Percentiles rank a stretch among this genome's conserved stretches.
Conservation (phyloP, 1,140 invertebrate genomes). For the Atta colombica region DNA sequence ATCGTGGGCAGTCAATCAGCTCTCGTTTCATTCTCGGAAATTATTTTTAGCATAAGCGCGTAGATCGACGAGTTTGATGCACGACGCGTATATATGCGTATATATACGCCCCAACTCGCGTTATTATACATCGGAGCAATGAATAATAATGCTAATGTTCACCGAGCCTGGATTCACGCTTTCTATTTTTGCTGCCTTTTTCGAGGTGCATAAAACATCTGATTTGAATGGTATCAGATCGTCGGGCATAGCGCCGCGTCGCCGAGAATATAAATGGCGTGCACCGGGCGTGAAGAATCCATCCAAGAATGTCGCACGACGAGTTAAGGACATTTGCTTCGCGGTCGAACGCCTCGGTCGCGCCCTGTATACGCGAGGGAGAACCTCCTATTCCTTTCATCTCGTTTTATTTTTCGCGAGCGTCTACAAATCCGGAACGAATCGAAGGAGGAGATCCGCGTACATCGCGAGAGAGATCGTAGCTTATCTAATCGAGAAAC, state of each 20-base stretch:
- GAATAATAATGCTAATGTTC: conserved; percentile 66
- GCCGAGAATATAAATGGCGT: conserved; percentile 70
- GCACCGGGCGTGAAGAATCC: conserved; percentile 73
- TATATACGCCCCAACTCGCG: conserved; percentile 16
- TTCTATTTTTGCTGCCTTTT: conserved; percentile 47
- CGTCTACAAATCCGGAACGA: conserved; percentile 68
- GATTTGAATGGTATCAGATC: conserved; percentile 76
- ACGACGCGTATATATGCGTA: neutral
- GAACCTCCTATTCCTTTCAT: conserved; percentile 40
- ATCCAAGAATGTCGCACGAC: conserved; percentile 75
- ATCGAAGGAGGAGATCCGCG: conserved; percentile 63
- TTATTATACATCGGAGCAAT: conserved; percentile 71
- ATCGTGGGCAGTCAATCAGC: neutral
- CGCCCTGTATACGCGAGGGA: conserved; percentile 42
- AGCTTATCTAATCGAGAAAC: conserved; percentile 66
- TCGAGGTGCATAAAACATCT: conserved; percentile 72
- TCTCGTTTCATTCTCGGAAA: conserved; percentile 15
- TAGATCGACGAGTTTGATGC: conserved; percentile 36
- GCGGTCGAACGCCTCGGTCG: conserved; percentile 62
- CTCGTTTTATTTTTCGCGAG: conserved; percentile 56
- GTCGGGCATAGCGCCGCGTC: conserved; percentile 40
- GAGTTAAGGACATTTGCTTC: conserved; percentile 67
- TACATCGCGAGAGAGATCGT: conserved; percentile 57
- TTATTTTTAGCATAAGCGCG: conserved; percentile 40
- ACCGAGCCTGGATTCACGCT: conserved; percentile 42